These are phyloP conservation scores for Scaptodrosophila lebanonensis DNA, from an alignment of 1,140 invertebrate genomes.

Conservation along the genomic window DNA sequence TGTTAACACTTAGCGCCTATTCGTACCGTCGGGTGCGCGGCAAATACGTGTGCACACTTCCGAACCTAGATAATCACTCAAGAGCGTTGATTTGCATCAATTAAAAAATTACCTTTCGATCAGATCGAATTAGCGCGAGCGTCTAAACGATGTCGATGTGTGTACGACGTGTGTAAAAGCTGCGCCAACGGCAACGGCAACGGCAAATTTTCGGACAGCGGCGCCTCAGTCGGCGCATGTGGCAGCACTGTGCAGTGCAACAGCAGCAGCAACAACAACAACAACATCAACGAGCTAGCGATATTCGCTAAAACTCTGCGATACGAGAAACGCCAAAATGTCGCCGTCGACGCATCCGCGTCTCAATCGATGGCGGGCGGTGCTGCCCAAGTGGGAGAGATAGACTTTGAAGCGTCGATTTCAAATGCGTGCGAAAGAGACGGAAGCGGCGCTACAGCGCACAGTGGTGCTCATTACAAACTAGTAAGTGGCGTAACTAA, in stretches of 20 bases:
- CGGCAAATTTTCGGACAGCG: slow-evolving; percentile 31
- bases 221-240: slow-evolving; percentile 8
- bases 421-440: not conserved
- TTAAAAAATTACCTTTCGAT: slow-evolving; percentile 50
- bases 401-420: too few species aligned
- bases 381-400: not conserved
- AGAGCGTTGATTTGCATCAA: slow-evolving; percentile 32
- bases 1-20: too few species aligned
- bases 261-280: slow-evolving; percentile 32
- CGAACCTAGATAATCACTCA: slow-evolving; percentile 39
- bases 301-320: not conserved
- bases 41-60: too few species aligned
- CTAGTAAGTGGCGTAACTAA: too few species aligned
- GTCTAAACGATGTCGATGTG: slow-evolving; percentile 30
- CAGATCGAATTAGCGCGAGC: slow-evolving; percentile 52
- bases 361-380: slow-evolving; percentile 30
- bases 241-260: slow-evolving; percentile 12
- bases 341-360: slow-evolving; percentile 12
- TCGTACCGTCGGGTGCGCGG: too few species aligned
- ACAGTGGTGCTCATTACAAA: too few species aligned
- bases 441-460: not conserved
- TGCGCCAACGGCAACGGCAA: slow-evolving; percentile 1
- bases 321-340: slow-evolving; percentile 37
- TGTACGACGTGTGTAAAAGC: slow-evolving; percentile 18
- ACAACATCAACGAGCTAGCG: too few species aligned